phyloP scores from a whole-genome alignment of 2,797 vertebrate genomes.

The Halcyon chelicuti region DNA sequence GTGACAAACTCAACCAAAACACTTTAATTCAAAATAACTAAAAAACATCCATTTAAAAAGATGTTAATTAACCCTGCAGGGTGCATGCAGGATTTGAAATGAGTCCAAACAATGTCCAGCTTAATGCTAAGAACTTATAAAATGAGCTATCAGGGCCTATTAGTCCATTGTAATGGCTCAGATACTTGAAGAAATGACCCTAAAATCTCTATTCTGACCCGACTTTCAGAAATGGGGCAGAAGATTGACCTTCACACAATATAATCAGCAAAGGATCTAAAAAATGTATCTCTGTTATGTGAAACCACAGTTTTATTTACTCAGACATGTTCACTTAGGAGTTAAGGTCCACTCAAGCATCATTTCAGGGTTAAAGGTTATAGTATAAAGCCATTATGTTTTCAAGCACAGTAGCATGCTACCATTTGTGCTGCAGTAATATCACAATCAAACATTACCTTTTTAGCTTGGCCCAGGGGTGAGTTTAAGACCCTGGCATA shows the following conservation, averaged over 20 bases:
- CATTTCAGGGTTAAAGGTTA: slow-evolving; percentile 74
- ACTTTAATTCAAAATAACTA: slow-evolving; percentile 29
- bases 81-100: slow-evolving; percentile 66
- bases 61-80: slow-evolving; percentile 71
- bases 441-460: slow-evolving; percentile 65
- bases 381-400: slow-evolving; percentile 73
- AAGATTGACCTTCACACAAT: slow-evolving; percentile 75
- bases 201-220: slow-evolving; percentile 87
- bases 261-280: slow-evolving; percentile 76
- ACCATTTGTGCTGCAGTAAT: slow-evolving; percentile 71
- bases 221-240: slow-evolving; percentile 74
- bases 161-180: slow-evolving; percentile 90
- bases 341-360: slow-evolving; percentile 75
- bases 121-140: slow-evolving; percentile 72
- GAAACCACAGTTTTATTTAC: slow-evolving; percentile 75
- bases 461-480: slow-evolving; percentile 36
- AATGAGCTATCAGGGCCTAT: slow-evolving; percentile 87
- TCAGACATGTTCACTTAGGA: slow-evolving; percentile 69
- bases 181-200: slow-evolving; percentile 89
- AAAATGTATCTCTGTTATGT: slow-evolving; percentile 76
- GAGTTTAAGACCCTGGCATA: slow-evolving; percentile 33
- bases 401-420: slow-evolving; percentile 66
- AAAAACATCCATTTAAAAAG: slow-evolving; percentile 29
- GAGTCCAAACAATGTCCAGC: slow-evolving; percentile 67
- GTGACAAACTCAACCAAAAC: not conserved